Evolutionary conservation across 1,140 invertebrate species (phyloP), one percentile per base, ranked within the genome.

Genomic region (Hypsibius dujardini): DNA sequence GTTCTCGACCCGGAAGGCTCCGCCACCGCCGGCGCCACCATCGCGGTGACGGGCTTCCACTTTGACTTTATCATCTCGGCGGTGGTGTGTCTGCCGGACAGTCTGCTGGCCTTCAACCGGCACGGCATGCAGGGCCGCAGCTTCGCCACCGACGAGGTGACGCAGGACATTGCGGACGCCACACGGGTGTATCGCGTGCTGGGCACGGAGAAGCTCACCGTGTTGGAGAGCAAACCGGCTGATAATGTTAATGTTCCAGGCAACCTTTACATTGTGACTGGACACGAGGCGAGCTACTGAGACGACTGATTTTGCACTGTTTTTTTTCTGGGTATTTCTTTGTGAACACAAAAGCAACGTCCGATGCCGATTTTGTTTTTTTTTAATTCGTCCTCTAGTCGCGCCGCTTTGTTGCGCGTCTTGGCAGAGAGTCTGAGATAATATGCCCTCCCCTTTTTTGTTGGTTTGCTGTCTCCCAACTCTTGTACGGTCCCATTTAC

Each of bases 111-210:
- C 76, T 97, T 98, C 83, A 93, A 98, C 79, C 89, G 91, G 75
- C 88, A 97, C 81, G 93, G 94, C 71, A 90, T 98, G 84, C 92
- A 95, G 83, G 95, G 94, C 47, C 84, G 92, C 75, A 95, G 91
- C 77, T 87, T 96, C 75, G 89, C 90, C 77, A 91, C 90, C 80
- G 90, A 92, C 70, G 92, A 95, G 83, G 84, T 96, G 73, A 96
- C 92, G 56, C 94, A 97, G 84, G 90, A 94, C 81, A 95, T 97
- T 74, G 88, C 86, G 76, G 93, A 97, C 83, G 85, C 85, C 71
- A 90, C 89, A 76, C 84, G 92, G 78, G 87, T 87, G 67, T 96
- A 95, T 79, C 84, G 89, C 77, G 82, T 96, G 75, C 83, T 96
- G 56, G 92, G 92, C 74, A 87, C 87, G 73, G 91, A 94, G 80